Base-by-base conservation (phyloP, 2,113 vertebrate genomes). In the Muscicapa adusta region DNA sequence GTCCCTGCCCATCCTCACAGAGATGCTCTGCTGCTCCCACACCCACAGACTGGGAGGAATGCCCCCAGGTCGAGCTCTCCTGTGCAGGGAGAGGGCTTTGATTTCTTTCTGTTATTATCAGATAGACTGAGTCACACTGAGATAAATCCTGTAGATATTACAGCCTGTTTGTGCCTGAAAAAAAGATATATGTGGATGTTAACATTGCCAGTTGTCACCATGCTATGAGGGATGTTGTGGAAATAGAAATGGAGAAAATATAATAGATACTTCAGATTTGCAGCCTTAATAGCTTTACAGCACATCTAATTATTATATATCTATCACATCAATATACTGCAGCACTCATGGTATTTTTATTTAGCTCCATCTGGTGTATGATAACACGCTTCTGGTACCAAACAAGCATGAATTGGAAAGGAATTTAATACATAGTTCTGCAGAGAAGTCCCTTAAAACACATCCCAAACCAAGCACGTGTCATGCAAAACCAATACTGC, bases 261-360 rank as follows among this genome's bases (percentile, higher is more conserved):
- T 88, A 96, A 94, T 90, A 67, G 87, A 92, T 92, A 62, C 53
- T 89, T 86, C 68, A 87, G 84, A 84, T 96, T 67, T 94, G 79
- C 79, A 92, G 96, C 80, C 86, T 92, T 94, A 94, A 95, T 95
- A 43, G 88, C 91, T 91, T 86, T 95, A 92, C 65, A 83, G 92
- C 91, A 87, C 65, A 84, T 84, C 79, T 96, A 95, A 96, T 96
- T 95, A 92, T 96, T 96, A 91, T 74, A 86, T 96, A 94, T 96
- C 92, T 84, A 92, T 96, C 92, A 86, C 94, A 91, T 91, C 91
- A 72, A 82, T 71, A 54, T 74, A 88, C 68, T 88, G 76, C 76
- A 60, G 80, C 76, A 67, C 70, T 88, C 19, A 24, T 91, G 94
- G 95, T 95, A 79, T 92, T 96, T 96, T 95, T 94, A 91, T 93